These are phyloP conservation scores for Thereva nobilitata DNA, from an alignment of 2,888 invertebrate species.

Conservation along the genomic window DNA sequence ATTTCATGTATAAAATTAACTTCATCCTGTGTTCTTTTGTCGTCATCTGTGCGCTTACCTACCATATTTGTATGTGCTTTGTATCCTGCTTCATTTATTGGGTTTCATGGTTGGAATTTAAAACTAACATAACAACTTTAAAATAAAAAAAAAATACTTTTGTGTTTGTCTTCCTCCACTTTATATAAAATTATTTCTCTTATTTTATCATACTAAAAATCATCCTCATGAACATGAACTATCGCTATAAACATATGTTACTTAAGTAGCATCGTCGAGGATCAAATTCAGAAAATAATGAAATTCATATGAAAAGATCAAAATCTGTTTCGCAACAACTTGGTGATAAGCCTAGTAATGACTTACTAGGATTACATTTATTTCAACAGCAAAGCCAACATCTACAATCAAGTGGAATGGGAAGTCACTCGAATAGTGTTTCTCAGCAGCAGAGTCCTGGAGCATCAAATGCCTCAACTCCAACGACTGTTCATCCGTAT, in stretches of 20 bases:
- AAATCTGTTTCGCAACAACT: conserved; percentile 78
- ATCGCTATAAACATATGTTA: conserved; percentile 23
- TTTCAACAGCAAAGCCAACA: conserved; percentile 62
- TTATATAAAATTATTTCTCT: too few relatives aligned
- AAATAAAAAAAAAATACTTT: neutral
- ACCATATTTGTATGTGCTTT: too few relatives aligned
- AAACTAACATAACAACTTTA: too few relatives aligned
- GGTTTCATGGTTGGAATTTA: too few relatives aligned
- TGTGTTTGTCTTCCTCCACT: neutral
- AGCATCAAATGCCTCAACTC: conserved; percentile 70
- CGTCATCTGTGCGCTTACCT: too few relatives aligned
- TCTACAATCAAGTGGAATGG: conserved; percentile 48
- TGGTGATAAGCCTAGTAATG: conserved; percentile 71
- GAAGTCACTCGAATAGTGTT: conserved; percentile 48
- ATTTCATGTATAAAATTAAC: too few relatives aligned
- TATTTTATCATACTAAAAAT: too few relatives aligned
- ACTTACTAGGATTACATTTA: conserved; percentile 77
- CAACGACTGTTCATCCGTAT: conserved; percentile 72
- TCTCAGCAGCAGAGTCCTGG: conserved; percentile 70
- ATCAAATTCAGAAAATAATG: conserved; percentile 69
- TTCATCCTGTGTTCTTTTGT: too few relatives aligned
- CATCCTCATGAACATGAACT: too few relatives aligned
- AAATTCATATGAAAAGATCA: conserved; percentile 68
- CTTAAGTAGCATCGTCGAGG: conserved; percentile 64
- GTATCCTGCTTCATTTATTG: too few relatives aligned